Evolutionary conservation across 1,140 invertebrate species (phyloP).

Genomic region (Proctacanthus coquilletti): DNA sequence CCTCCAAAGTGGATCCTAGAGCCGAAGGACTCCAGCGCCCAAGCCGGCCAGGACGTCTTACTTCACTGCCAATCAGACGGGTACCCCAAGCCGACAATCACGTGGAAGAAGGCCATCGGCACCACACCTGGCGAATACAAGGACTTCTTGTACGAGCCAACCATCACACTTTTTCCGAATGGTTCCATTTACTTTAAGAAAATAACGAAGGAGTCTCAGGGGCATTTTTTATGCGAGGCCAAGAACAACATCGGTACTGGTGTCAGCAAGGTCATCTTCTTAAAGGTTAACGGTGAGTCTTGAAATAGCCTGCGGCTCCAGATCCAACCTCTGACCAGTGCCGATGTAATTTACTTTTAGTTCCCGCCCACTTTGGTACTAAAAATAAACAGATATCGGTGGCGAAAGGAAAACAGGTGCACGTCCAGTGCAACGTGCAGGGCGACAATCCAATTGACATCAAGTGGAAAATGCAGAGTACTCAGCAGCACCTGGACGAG

Average conservation of each 20-base stretch:
- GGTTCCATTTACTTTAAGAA: slow-evolving; percentile 65
- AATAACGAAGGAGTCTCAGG: slow-evolving; percentile 69
- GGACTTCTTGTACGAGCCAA: slow-evolving; percentile 61
- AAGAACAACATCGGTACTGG: slow-evolving; percentile 79
- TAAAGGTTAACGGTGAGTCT: slow-evolving; percentile 70
- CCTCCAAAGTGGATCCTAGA: slow-evolving; percentile 84
- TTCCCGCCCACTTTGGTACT: slow-evolving; percentile 68
- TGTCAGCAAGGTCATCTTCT: slow-evolving; percentile 71
- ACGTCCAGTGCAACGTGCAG: slow-evolving; percentile 70
- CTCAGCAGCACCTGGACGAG: slow-evolving; percentile 45
- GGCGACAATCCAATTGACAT: slow-evolving; percentile 82
- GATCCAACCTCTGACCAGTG: too few species aligned
- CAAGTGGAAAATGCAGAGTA: slow-evolving; percentile 50
- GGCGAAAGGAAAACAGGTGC: slow-evolving; percentile 56
- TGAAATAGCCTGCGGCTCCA: too few species aligned
- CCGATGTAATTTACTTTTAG: slow-evolving; percentile 34
- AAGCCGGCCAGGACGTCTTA: slow-evolving; percentile 64
- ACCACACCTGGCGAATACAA: slow-evolving; percentile 73
- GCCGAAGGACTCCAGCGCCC: slow-evolving; percentile 70
- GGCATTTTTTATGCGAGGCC: slow-evolving; percentile 83
- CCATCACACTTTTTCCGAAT: slow-evolving; percentile 59
- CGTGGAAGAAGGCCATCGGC: slow-evolving; percentile 73
- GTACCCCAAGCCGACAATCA: slow-evolving; percentile 71
- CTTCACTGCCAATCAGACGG: slow-evolving; percentile 84
- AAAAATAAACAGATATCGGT: slow-evolving; percentile 60